phyloP scores from a whole-genome alignment of 2,888 invertebrate species.

The Nasonovia ribisnigri region DNA sequence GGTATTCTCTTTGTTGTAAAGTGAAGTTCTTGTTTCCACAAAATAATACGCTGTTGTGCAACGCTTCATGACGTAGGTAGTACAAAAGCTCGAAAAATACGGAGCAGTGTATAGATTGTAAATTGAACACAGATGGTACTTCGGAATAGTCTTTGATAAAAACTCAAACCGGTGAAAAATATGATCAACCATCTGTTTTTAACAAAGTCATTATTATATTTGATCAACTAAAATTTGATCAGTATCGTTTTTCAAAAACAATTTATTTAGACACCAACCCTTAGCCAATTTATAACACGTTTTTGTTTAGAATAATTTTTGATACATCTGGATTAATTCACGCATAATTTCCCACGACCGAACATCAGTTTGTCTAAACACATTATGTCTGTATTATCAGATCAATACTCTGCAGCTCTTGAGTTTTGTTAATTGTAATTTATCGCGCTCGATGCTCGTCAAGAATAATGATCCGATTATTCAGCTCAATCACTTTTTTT shows the following conservation, averaged over 20 bases:
- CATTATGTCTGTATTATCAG: not conserved
- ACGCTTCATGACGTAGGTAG: not conserved
- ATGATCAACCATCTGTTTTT: not conserved
- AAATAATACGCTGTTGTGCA: not conserved
- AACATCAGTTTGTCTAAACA: not conserved
- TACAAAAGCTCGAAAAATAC: not conserved
- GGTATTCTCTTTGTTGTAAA: not conserved
- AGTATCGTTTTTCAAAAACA: not conserved
- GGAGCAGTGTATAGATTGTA: not conserved
- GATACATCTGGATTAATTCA: not conserved
- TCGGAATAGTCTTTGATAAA: not conserved
- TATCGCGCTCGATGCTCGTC: not conserved
- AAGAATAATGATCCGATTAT: not conserved
- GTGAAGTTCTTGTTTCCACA: not conserved
- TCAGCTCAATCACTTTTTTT: not conserved
- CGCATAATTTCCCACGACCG: not conserved
- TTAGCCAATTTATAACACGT: not conserved
- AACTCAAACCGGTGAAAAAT: not conserved
- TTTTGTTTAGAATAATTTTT: not conserved
- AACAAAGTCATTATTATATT: not conserved
- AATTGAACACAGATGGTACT: not conserved
- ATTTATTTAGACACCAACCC: not conserved
- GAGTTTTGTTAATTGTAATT: not conserved
- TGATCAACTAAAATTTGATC: not conserved
- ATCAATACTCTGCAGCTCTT: not conserved